A percentile compares a stretch with the other conserved stretches of the same genome.
Conservation (phyloP, 2,113 vertebrate genomes). For the Mobula hypostoma region DNA sequence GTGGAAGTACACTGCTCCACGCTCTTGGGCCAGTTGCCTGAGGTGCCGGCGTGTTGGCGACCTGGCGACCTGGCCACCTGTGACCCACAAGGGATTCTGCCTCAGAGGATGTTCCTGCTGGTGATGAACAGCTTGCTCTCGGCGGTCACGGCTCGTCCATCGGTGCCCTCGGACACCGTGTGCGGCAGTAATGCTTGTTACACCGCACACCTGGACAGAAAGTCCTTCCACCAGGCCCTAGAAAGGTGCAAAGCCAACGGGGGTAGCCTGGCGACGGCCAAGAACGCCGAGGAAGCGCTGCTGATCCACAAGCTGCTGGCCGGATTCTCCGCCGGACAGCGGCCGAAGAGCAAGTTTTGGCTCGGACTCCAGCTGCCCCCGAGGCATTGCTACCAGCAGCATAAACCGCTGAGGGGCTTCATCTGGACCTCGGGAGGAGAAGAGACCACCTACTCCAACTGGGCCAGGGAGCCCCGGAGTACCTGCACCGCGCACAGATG, state of each 20-base stretch:
- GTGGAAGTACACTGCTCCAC: constrained; percentile 44
- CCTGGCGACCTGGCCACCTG: background rate
- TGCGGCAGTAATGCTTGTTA: constrained; percentile 56
- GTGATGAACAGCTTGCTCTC: constrained; percentile 16
- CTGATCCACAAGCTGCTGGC: constrained; percentile 46
- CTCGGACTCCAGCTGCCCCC: constrained; percentile 56
- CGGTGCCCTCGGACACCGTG: constrained; percentile 42
- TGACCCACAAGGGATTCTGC: background rate
- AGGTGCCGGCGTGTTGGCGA: background rate
- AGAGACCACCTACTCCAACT: constrained; percentile 47
- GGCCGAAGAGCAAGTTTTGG: constrained; percentile 49
- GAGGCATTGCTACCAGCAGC: constrained; percentile 44
- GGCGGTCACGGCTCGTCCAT: background rate
- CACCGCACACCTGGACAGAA: constrained; percentile 47
- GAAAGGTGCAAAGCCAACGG: constrained; percentile 49
- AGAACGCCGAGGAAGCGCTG: constrained; percentile 47
- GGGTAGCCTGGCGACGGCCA: constrained; percentile 53
- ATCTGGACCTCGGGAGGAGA: constrained; percentile 48
- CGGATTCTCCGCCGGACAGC: constrained; percentile 32
- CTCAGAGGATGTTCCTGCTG: constrained; percentile 42
- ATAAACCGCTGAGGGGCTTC: constrained; percentile 53
- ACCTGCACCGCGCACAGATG: constrained; percentile 57
- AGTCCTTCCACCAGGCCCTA: constrained; percentile 46
- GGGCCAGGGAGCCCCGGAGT: constrained; percentile 46
- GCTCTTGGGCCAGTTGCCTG: background rate